A percentile compares a stretch with the other conserved stretches of the same genome.
Evolutionary conservation across 1,140 invertebrate species (phyloP).

Genomic region (Rhizoglyphus robini): DNA sequence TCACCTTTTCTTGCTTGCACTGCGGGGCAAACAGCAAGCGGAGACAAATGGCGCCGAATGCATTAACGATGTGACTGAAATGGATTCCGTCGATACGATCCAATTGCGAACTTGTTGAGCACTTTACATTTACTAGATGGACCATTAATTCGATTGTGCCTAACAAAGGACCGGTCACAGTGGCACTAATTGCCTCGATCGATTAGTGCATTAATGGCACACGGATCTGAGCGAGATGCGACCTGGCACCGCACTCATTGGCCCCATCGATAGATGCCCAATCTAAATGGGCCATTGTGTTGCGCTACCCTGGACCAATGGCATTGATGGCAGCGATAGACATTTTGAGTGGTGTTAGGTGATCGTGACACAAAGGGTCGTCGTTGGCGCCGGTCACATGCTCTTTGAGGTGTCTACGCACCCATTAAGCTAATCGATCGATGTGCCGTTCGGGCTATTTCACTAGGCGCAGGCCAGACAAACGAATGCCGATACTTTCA

Average conservation of each 20-base stretch:
- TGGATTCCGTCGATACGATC: background rate
- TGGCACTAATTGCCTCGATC: background rate
- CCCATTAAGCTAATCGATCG: background rate
- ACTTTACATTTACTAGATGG: background rate
- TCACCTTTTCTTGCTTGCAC: background rate
- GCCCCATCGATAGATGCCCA: background rate
- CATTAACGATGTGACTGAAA: background rate
- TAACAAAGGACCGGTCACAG: background rate
- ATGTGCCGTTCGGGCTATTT: background rate
- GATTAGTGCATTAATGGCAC: background rate
- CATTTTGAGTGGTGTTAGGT: background rate
- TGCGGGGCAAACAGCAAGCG: background rate
- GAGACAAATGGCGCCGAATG: background rate
- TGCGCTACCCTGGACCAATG: background rate
- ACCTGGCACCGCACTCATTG: background rate
- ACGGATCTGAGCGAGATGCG: no score
- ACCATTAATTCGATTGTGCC: conserved; percentile 8
- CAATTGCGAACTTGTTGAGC: background rate
- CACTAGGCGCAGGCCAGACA: background rate
- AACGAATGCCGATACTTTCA: conserved; percentile 10
- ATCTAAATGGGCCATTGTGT: background rate
- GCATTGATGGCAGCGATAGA: background rate
- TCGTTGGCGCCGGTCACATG: background rate
- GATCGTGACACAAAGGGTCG: background rate
- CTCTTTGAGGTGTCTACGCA: background rate